Conservation (phyloP, 2,888 invertebrate genomes). For the Onchidella celtica region DNA sequence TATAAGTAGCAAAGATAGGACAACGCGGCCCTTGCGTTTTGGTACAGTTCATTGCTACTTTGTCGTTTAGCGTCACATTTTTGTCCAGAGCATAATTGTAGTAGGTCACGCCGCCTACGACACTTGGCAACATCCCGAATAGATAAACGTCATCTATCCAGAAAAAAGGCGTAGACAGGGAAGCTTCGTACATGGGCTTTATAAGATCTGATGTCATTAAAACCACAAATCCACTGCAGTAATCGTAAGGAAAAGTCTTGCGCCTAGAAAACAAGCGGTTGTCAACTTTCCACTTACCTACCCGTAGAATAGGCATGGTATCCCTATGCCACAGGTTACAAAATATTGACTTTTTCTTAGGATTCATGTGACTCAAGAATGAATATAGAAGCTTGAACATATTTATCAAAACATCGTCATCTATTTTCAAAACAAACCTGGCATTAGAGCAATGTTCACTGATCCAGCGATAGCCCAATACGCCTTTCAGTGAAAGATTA, state of each 20-base stretch:
- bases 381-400: slow-evolving; percentile 48
- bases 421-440: slow-evolving; percentile 47
- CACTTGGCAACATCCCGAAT: slow-evolving; percentile 51
- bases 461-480: slow-evolving; percentile 60
- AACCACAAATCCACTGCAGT: slow-evolving; percentile 52
- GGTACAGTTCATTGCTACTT: slow-evolving; percentile 34
- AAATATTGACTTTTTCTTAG: slow-evolving; percentile 42
- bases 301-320: slow-evolving; percentile 47
- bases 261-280: slow-evolving; percentile 7
- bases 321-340: slow-evolving; percentile 47
- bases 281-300: slow-evolving; percentile 47
- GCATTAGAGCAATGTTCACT: slow-evolving; percentile 45
- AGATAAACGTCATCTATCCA: slow-evolving; percentile 55
- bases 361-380: slow-evolving; percentile 32
- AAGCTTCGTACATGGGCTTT: slow-evolving; percentile 42
- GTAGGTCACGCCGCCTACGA: slow-evolving; percentile 46
- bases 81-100: slow-evolving; percentile 35
- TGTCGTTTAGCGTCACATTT: slow-evolving; percentile 29
- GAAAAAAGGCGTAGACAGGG: slow-evolving; percentile 49
- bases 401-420: slow-evolving; percentile 51
- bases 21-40: slow-evolving; percentile 13
- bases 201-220: slow-evolving; percentile 48
- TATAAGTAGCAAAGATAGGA: slow-evolving; percentile 42
- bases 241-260: slow-evolving; percentile 46
- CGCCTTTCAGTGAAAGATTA: slow-evolving; percentile 73